Conservation (phyloP, 2,888 invertebrate species). For the Tuta absoluta region DNA sequence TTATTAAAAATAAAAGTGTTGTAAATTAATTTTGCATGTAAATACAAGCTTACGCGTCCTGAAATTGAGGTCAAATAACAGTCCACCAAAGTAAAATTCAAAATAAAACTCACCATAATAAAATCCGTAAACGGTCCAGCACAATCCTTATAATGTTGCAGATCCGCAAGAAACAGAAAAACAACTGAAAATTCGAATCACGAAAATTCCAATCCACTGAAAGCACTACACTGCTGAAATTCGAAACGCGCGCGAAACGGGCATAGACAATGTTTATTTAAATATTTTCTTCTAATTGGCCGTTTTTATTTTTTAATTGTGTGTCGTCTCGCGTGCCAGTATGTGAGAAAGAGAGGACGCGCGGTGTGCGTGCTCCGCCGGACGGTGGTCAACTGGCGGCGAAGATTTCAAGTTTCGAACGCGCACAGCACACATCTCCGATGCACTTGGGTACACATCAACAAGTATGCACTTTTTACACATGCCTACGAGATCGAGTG, state of each 20-base stretch:
- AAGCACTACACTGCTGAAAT: conserved; percentile 49
- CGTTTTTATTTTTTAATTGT: conserved; percentile 44
- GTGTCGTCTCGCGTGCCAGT: conserved; percentile 52
- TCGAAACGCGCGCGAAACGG: conserved; percentile 43
- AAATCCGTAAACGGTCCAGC: conserved; percentile 27
- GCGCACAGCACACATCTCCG: conserved; percentile 33
- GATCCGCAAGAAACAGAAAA: conserved; percentile 33
- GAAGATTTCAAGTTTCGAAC: conserved; percentile 42
- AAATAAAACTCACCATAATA: conserved; percentile 42
- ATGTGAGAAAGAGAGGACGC: conserved; percentile 35
- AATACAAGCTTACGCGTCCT: not conserved
- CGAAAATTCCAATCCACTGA: conserved; percentile 42
- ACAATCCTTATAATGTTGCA: conserved; percentile 34
- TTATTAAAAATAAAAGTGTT: no score
- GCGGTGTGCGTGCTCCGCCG: conserved; percentile 62
- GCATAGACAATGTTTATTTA: conserved; percentile 39
- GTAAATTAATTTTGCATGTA: not conserved
- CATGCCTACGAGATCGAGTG: conserved; percentile 19
- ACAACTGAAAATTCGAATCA: conserved; percentile 30
- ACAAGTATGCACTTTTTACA: conserved; percentile 31
- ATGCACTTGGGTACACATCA: conserved; percentile 29
- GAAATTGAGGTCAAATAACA: conserved; percentile 7
- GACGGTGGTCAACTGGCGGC: conserved; percentile 75
- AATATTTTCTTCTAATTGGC: conserved; percentile 41
- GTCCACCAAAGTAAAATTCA: conserved; percentile 24